Evolutionary conservation across 2,113 vertebrate genomes (phyloP).

Genomic region (Acrocephalus arundinaceus): DNA sequence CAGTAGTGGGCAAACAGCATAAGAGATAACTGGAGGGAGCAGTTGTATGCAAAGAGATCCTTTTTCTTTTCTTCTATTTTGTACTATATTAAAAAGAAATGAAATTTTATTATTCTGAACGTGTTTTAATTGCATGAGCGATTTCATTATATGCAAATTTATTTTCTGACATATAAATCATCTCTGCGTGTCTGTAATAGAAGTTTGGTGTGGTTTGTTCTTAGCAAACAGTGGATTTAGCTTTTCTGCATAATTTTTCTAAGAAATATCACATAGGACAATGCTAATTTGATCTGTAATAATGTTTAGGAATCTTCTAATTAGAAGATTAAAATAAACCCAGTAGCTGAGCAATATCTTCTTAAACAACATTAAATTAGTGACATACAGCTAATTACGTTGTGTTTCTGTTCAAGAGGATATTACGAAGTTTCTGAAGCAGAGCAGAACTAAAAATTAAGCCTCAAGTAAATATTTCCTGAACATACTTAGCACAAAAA

Average conservation of each 20-base stretch:
- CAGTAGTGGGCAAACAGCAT: background rate
- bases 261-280: background rate
- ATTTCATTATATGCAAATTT: conserved; percentile 25
- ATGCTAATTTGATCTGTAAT: conserved; percentile 39
- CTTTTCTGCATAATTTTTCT: conserved; percentile 4
- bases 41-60: background rate
- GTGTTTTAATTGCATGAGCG: background rate
- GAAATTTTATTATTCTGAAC: background rate
- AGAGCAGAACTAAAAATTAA: conserved; percentile 9
- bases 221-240: conserved; percentile 5
- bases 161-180: conserved; percentile 16
- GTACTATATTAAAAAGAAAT: background rate
- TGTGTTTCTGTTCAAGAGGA: background rate
- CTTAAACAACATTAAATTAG: background rate
- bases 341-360: background rate
- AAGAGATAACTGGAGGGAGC: background rate
- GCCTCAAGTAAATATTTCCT: background rate
- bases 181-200: background rate
- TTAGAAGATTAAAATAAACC: conserved; percentile 22
- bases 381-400: background rate
- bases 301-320: conserved; percentile 6
- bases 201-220: background rate
- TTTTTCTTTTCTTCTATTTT: conserved; percentile 13
- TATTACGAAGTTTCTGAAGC: background rate
- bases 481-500: background rate